Evolutionary conservation across 2,888 invertebrate genomes (phyloP), one percentile per base, ranked within the genome.

Genomic region (Drosophila mimetica): DNA sequence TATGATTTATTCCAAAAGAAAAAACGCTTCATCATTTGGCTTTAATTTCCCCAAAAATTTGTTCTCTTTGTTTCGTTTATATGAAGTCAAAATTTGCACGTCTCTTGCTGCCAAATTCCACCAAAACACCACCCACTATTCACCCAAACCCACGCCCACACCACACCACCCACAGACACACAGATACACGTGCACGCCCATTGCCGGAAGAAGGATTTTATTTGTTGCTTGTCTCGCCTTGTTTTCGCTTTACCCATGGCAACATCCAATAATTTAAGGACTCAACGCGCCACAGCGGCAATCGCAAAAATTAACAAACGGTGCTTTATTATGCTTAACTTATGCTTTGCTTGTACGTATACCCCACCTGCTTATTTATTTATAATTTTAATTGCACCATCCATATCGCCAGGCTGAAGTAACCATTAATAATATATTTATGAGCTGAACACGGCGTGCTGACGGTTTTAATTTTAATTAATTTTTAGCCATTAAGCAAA

Each of bases 81-180:
- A 22, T 30, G 4, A 47, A 71, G 60, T 80, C 86, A 47, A 86
- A 86, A 86, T 80, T 86, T 86, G 86, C 86, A 76, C 71, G 77
- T 25, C 37, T 41, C 46, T 44, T 48, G 55, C 55, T 63, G 73
- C 77, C 64, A 74, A 66, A 51, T 57, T 51, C 53, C 25, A 63
- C 51, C 50, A 61, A 67, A 67, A 65, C 14, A 39, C 14, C 74
- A 57, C 76, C 73, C 66, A 44, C 28, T 6, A 59, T 42, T 42
- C 44, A 63, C 44, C 55, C 55, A 16, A 39, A 18, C 11, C 30
- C 64, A 54, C 32, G 55, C 63, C 71, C 54, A 63, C 48, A 48
- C 41, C 42, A 48, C 41, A 55, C 42, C 42, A 48, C 39, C 51
- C 51, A 51, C 54, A 50, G 25, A 71, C 39, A 61, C 50, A 51